phyloP scores from a whole-genome alignment of 1,140 invertebrate genomes.

The Drosophila quadrilineata region DNA sequence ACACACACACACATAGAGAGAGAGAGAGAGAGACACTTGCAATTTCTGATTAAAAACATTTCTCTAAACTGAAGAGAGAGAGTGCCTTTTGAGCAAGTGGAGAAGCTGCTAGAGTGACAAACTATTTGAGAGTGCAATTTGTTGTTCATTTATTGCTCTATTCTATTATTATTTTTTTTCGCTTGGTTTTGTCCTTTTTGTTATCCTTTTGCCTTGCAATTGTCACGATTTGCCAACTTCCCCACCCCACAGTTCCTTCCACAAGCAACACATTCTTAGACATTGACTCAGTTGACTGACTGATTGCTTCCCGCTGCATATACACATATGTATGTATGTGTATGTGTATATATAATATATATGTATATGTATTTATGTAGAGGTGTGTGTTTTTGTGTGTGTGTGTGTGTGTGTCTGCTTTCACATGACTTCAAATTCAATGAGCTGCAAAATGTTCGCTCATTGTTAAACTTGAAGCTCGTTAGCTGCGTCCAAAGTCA shows the following conservation, averaged over 20 bases:
- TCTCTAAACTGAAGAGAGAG: too few species aligned
- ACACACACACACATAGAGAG: too few species aligned
- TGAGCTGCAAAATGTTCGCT: constrained; percentile 75
- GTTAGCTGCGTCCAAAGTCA: constrained; percentile 54
- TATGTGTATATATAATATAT: neutral
- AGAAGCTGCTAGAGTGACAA: neutral
- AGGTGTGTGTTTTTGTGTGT: neutral
- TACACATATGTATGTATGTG: neutral
- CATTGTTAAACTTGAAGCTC: constrained; percentile 77
- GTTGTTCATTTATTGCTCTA: constrained; percentile 9
- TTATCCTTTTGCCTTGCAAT: constrained; percentile 21
- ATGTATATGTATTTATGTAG: neutral
- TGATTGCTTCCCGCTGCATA: constrained; percentile 18
- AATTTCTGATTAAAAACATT: too few species aligned
- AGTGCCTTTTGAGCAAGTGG: too few species aligned
- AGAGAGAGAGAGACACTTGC: neutral
- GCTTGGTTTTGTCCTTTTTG: constrained; percentile 13
- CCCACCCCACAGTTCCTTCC: neutral
- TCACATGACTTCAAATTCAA: constrained; percentile 79
- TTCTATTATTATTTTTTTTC: constrained; percentile 22
- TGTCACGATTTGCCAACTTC: constrained; percentile 11
- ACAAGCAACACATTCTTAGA: too few species aligned
- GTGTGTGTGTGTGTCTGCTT: constrained; percentile 35
- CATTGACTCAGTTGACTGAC: neutral
- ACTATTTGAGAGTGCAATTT: constrained; percentile 16